Percentiles rank a stretch among this genome's conserved stretches.
Conservation (phyloP, 2,113 vertebrate genomes). For the Brachypteracias leptosomus region DNA sequence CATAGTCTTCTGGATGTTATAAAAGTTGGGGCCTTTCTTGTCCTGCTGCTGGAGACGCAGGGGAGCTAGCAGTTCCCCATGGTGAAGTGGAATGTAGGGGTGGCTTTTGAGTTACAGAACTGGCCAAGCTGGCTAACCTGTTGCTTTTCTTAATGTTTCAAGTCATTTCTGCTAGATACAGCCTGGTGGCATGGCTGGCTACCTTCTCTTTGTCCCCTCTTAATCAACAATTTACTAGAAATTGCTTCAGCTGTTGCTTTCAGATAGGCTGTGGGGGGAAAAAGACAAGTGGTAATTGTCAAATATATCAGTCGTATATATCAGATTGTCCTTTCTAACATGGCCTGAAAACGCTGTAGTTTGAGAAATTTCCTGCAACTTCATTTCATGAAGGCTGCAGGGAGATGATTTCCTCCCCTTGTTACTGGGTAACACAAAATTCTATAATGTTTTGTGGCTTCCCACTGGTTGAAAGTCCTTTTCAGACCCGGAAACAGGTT, state of each 20-base stretch:
- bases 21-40: not conserved
- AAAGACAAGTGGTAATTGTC: not conserved
- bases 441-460: not conserved
- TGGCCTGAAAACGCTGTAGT: not conserved
- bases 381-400: not conserved
- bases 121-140: not conserved
- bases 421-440: not conserved
- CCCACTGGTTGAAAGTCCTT: not conserved
- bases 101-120: not conserved
- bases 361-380: not conserved
- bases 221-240: not conserved
- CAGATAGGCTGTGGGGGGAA: not conserved
- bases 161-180: not conserved
- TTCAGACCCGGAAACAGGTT: not conserved
- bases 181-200: not conserved
- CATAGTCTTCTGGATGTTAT: no score
- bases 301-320: not conserved
- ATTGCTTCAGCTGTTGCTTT: not conserved
- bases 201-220: not conserved
- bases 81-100: not conserved
- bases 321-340: not conserved
- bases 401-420: not conserved
- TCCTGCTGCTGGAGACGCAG: not conserved
- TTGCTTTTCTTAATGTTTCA: not conserved
- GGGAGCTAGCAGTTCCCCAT: not conserved